Percentiles rank a stretch among this genome's conserved stretches.
These are phyloP conservation scores for Salvator merianae DNA, from an alignment of 2,113 vertebrate species.

Conservation along the genomic window DNA sequence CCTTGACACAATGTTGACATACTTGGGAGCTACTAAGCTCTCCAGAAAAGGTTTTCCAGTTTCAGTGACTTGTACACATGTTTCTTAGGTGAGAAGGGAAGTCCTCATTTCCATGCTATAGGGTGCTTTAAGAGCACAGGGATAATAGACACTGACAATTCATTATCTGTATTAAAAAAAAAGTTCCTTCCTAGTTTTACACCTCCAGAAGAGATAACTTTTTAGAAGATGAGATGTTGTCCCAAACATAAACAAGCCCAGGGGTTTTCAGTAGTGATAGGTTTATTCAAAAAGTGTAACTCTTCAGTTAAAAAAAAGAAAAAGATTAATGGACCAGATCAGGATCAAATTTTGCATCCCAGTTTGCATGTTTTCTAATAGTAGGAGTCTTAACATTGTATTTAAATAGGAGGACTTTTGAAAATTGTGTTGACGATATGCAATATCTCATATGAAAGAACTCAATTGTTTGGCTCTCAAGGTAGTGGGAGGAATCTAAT, in stretches of 20 bases:
- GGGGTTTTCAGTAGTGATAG: neutral
- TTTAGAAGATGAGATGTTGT: conserved; percentile 32
- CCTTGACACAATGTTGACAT: neutral
- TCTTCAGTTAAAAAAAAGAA: neutral
- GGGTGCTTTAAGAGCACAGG: too few relatives aligned
- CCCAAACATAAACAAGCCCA: conserved; percentile 14
- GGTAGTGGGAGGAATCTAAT: conserved; percentile 41
- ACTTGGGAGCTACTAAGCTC: neutral
- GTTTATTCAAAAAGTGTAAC: neutral
- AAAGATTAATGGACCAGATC: neutral
- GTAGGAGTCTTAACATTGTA: conserved; percentile 35
- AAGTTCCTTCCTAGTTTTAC: neutral
- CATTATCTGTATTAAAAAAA: too few relatives aligned
- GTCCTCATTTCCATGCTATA: neutral
- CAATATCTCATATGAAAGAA: conserved; percentile 17
- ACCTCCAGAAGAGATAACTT: neutral
- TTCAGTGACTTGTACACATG: neutral
- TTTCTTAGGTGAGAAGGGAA: neutral
- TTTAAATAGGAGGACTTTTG: conserved; percentile 1
- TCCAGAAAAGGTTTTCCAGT: neutral
- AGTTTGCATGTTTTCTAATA: neutral
- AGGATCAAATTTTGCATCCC: neutral
- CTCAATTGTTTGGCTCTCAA: conserved; percentile 32
- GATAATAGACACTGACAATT: too few relatives aligned
- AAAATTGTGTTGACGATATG: neutral